phyloP scores from a whole-genome alignment of 1,140 invertebrate species.

The Drosophila mayri region DNA sequence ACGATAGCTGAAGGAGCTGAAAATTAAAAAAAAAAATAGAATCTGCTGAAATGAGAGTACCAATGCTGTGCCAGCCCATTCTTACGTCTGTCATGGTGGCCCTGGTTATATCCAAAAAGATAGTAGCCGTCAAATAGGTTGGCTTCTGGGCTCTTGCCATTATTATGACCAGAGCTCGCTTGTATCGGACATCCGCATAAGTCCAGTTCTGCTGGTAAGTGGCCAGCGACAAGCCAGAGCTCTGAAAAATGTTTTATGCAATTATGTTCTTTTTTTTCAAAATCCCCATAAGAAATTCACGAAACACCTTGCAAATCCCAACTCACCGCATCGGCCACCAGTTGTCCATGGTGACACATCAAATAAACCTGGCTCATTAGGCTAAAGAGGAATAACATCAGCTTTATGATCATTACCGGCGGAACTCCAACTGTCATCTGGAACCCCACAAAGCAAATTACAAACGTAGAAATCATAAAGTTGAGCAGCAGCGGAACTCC shows the following conservation, averaged over 20 bases:
- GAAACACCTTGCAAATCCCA: no score
- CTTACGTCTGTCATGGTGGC: conserved; percentile 21
- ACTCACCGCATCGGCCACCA: conserved; percentile 63
- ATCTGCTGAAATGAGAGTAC: neutral
- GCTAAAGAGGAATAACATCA: conserved; percentile 51
- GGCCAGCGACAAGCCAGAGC: conserved; percentile 49
- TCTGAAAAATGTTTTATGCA: no score
- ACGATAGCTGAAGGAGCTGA: conserved; percentile 24
- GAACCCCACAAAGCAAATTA: conserved; percentile 77
- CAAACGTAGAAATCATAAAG: conserved; percentile 69
- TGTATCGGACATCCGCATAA: conserved; percentile 62
- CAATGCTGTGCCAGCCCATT: no score
- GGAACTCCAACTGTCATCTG: conserved; percentile 66
- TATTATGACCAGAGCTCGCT: conserved; percentile 51
- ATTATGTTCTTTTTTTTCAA: no score
- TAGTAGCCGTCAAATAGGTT: conserved; percentile 59
- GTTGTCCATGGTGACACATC: conserved; percentile 70
- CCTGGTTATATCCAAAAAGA: conserved; percentile 37
- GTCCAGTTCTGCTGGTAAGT: conserved; percentile 70
- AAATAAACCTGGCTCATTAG: conserved; percentile 61
- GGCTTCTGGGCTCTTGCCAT: conserved; percentile 61
- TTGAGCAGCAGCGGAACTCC: conserved; percentile 64
- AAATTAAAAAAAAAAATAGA: neutral
- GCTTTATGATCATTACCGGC: conserved; percentile 52
- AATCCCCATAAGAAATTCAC: no score